Percentiles rank a stretch among this genome's conserved stretches.
Conservation (phyloP, 2,113 vertebrate genomes). For the Amia ocellicauda region DNA sequence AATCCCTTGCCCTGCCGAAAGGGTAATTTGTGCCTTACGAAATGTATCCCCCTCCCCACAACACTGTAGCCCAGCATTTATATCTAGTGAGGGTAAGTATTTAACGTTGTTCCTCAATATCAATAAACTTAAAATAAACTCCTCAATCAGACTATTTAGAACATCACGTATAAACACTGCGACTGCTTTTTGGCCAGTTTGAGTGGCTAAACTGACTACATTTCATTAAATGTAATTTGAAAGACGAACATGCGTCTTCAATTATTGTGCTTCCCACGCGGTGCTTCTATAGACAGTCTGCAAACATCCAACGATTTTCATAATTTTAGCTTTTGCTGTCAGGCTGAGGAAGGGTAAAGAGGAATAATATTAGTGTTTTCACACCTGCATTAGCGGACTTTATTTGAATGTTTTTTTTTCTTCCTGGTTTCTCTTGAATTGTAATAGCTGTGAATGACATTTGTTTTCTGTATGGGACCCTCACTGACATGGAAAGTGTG, state of each 20-base stretch:
- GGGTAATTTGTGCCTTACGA: too few relatives aligned
- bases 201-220: neutral
- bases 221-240: slow-evolving; percentile 7
- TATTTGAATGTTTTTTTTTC: slow-evolving; percentile 58
- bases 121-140: neutral
- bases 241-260: slow-evolving; percentile 34
- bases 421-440: slow-evolving; percentile 51
- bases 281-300: slow-evolving; percentile 33
- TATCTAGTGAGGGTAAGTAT: neutral
- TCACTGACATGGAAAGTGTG: too few relatives aligned
- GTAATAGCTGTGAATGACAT: slow-evolving; percentile 58
- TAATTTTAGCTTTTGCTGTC: slow-evolving; percentile 33
- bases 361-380: slow-evolving; percentile 60
- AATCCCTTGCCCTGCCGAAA: too few relatives aligned
- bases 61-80: too few relatives aligned
- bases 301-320: slow-evolving; percentile 41
- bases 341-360: slow-evolving; percentile 22
- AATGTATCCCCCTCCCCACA: too few relatives aligned
- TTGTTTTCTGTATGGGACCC: slow-evolving; percentile 34
- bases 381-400: slow-evolving; percentile 48
- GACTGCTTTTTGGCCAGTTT: neutral
- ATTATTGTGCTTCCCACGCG: slow-evolving; percentile 32
- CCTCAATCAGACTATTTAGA: neutral
- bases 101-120: neutral
- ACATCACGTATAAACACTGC: neutral